Base-by-base conservation (phyloP, 2,888 invertebrate genomes). In the Drosophila neotestacea region DNA sequence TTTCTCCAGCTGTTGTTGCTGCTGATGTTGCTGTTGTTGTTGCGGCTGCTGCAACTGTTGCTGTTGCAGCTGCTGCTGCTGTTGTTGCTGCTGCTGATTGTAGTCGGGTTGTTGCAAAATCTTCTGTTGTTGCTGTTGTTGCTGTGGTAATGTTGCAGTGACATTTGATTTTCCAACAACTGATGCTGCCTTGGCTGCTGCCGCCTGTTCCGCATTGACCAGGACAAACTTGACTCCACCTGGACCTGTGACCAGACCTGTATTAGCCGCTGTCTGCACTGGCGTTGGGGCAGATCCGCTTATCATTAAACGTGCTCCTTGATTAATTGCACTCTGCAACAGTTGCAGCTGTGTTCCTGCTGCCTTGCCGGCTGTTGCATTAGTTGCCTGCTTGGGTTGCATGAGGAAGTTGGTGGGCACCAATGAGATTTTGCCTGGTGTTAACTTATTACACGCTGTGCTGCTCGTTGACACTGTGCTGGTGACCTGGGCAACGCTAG, bases 321-420 rank as follows among this genome's bases (percentile, higher is more conserved):
- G 85, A 39, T 85, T 87, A 7, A 84, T 87, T 52, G 88, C 85
- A 34, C 81, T 85, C 46, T 86, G 88, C 28, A 88, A 42, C 16
- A 84, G 58, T 27, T 88, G 89, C 30, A 87, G 56, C 58, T 89
- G 88, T 0, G 80, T 58, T 2, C 73, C 78, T 0, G 74, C 34
- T 9, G 62, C 70, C 13, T 83, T 83, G 46, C 22, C 32, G 6
- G 59, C 50, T 34, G 62, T 13, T 6, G 52, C 71, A 51, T 27
- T 71, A 56, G 50, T 77, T 3, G 73, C 28, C 28, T 76, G 68
- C 59, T 88, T 90, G 52, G 90, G 89, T 55, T 93, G 92, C 77
- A 93, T 88, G 0, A 93, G 85, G 36, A 93, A 91, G 69, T 92
- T 93, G 0, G 93, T 92, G 30, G 93, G 93, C n/a, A 93, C 92